A percentile compares a stretch with the other conserved stretches of the same genome.
Conservation (phyloP, 2,888 invertebrate species). For the Danaus chrysippus region DNA sequence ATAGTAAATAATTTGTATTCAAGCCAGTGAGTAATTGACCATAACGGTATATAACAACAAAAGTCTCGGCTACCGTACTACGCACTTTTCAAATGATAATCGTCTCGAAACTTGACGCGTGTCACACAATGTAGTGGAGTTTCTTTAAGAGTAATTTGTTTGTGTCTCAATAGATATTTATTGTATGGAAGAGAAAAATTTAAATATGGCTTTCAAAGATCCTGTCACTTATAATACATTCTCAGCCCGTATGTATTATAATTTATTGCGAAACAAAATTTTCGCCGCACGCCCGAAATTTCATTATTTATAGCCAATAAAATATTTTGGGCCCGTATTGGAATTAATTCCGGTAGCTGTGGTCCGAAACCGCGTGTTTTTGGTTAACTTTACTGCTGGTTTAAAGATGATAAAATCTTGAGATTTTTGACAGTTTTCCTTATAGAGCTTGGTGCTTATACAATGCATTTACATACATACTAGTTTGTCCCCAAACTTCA, state of each 20-base stretch:
- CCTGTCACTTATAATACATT: constrained; percentile 21
- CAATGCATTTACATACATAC: too few relatives aligned
- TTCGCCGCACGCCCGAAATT: constrained; percentile 32
- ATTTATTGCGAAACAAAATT: constrained; percentile 42
- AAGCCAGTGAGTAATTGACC: constrained; percentile 2
- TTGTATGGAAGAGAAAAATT: too few relatives aligned
- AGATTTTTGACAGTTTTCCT: too few relatives aligned
- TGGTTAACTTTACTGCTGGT: constrained; percentile 12
- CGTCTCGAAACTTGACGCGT: constrained; percentile 44
- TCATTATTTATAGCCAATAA: constrained; percentile 37
- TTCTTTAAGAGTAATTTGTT: constrained; percentile 23
- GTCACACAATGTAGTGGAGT: constrained; percentile 37
- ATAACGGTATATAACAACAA: constrained; percentile 36
- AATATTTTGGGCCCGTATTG: constrained; percentile 57
- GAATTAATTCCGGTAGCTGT: constrained; percentile 58
- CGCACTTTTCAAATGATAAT: constrained; percentile 70
- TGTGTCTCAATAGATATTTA: constrained; percentile 9
- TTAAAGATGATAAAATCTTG: not conserved
- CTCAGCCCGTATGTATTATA: constrained; percentile 39
- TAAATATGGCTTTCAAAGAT: not conserved
- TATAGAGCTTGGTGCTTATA: too few relatives aligned
- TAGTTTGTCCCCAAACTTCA: too few relatives aligned
- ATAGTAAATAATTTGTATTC: not conserved
- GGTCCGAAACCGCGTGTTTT: constrained; percentile 37
- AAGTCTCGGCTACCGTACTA: constrained; percentile 62